These are phyloP conservation scores for Penaeus chinensis DNA, from an alignment of 1,140 invertebrate genomes.

Conservation along the genomic window DNA sequence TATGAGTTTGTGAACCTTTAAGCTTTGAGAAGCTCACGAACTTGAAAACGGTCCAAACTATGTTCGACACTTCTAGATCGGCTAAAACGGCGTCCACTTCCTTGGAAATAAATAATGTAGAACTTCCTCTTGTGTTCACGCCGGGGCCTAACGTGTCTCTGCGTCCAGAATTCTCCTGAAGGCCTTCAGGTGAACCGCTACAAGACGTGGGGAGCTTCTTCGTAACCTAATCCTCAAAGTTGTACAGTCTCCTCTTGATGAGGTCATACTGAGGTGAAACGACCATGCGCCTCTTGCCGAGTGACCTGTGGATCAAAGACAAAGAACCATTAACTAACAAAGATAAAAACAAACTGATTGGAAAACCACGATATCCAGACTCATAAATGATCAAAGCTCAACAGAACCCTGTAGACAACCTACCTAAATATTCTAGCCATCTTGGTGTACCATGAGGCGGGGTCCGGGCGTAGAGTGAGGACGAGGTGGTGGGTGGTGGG, in stretches of 20 bases:
- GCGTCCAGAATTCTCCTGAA: no score
- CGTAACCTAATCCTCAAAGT: constrained; percentile 16
- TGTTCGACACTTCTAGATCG: no score
- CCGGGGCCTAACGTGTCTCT: no score
- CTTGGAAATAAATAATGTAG: no score
- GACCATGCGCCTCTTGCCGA: constrained; percentile 46
- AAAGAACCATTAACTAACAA: background rate
- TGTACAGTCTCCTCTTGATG: constrained; percentile 26
- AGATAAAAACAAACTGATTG: background rate
- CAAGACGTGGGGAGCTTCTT: no score
- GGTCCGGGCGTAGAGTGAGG: constrained; percentile 35
- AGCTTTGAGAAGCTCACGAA: no score
- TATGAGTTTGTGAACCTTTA: no score
- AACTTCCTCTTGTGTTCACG: no score
- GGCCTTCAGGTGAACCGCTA: no score
- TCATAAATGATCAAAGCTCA: background rate
- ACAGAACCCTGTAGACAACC: background rate
- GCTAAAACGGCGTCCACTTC: no score
- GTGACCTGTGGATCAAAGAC: constrained; percentile 30
- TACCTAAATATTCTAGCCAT: constrained; percentile 60
- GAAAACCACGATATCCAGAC: background rate
- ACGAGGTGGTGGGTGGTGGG: constrained; percentile 51
- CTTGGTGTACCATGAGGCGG: constrained; percentile 54
- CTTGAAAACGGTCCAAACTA: no score
- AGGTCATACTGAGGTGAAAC: constrained; percentile 47